Evolutionary conservation across 2,797 vertebrate species (phyloP).

Genomic region (Hafferia zeledoni): DNA sequence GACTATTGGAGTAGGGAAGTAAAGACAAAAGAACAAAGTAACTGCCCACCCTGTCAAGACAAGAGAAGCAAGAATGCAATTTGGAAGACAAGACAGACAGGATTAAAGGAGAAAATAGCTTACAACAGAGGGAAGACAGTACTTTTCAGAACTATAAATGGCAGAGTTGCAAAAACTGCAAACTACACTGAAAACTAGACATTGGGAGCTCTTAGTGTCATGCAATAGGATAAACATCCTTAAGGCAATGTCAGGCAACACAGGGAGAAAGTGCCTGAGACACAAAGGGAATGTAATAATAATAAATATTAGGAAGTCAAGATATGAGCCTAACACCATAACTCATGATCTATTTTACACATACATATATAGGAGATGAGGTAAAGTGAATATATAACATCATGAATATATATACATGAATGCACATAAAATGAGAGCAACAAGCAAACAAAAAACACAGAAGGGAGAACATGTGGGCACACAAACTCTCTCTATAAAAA

Average conservation of each 20-base stretch:
- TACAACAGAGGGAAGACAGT: not conserved
- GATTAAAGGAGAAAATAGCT: not conserved
- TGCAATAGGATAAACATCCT: not conserved
- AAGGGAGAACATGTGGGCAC: rapidly evolving
- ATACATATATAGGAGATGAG: not conserved
- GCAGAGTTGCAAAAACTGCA: not conserved
- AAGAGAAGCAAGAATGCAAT: not conserved
- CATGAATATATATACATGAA: not conserved
- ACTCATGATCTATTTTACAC: not conserved
- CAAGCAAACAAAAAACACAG: not conserved
- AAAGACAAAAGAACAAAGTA: not conserved
- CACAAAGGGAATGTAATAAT: not conserved
- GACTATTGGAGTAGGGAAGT: not conserved
- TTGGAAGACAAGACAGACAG: not conserved
- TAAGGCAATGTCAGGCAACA: not conserved
- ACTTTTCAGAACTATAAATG: not conserved
- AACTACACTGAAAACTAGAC: not conserved
- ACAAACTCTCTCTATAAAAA: not conserved
- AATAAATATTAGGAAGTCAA: not conserved
- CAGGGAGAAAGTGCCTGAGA: not conserved
- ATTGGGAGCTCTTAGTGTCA: not conserved
- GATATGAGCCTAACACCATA: not conserved
- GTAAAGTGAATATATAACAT: not conserved
- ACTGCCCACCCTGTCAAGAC: not conserved
- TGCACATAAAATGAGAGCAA: not conserved